These are phyloP conservation scores for Triplophysa tibetana DNA, from an alignment of 2,113 vertebrate genomes.

Conservation along the genomic window DNA sequence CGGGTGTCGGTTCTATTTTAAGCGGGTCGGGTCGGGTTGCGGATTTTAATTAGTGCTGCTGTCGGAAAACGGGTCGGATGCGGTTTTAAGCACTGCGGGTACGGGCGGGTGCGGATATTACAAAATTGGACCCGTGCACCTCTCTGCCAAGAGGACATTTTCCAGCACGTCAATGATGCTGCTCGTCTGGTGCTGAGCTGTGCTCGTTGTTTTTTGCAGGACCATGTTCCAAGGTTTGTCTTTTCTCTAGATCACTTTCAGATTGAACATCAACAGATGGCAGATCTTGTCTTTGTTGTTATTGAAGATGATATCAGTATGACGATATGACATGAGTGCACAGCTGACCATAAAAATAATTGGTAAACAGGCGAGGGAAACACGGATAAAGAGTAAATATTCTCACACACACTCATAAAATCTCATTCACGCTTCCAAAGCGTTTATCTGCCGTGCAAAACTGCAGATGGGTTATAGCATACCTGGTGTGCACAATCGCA, in stretches of 20 bases:
- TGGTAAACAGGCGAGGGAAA: constrained; percentile 50
- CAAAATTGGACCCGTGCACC: too few species aligned
- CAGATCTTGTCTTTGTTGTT: constrained; percentile 62
- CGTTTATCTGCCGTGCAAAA: constrained; percentile 35
- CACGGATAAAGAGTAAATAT: constrained; percentile 8
- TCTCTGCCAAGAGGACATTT: constrained; percentile 44
- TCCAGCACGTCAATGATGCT: not conserved
- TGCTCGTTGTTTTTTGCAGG: constrained; percentile 1
- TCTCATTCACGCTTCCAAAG: constrained; percentile 50
- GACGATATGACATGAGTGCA: constrained; percentile 59
- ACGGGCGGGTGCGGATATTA: too few species aligned
- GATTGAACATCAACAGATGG: constrained; percentile 65
- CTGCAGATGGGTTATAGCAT: constrained; percentile 53
- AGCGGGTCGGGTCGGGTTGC: too few species aligned
- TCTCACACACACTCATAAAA: constrained; percentile 34
- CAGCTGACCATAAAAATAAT: constrained; percentile 59
- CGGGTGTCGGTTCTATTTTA: too few species aligned
- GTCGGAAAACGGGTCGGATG: too few species aligned
- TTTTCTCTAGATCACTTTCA: constrained; percentile 61
- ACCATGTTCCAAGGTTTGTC: constrained; percentile 20
- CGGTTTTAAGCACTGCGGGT: too few species aligned
- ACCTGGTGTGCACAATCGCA: constrained; percentile 34
- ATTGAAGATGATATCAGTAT: constrained; percentile 75
- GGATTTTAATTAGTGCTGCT: too few species aligned
- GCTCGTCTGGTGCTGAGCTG: not conserved